Conservation (phyloP, 2,888 invertebrate species). For the Cinara cedri region DNA sequence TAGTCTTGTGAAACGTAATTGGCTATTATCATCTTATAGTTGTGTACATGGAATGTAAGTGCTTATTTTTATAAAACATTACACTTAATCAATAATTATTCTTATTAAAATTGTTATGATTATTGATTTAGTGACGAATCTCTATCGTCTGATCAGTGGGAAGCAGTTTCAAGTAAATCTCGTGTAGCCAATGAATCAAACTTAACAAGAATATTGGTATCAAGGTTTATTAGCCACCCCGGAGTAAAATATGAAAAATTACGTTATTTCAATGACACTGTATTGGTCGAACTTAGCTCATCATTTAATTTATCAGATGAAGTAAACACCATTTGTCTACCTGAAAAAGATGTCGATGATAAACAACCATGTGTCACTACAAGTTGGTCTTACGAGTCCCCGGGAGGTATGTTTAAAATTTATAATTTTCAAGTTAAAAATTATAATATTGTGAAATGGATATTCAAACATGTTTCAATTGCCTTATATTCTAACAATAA, state of each 20-base stretch:
- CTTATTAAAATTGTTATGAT: neutral
- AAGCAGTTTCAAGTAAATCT: conserved; percentile 57
- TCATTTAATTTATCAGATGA: conserved; percentile 66
- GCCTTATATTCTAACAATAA: too few species aligned
- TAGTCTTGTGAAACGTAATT: conserved; percentile 65
- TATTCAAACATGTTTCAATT: too few species aligned
- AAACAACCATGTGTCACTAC: conserved; percentile 68
- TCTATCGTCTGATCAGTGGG: conserved; percentile 60
- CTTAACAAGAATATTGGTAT: conserved; percentile 62
- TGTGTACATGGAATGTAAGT: conserved; percentile 62
- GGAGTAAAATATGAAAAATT: conserved; percentile 69
- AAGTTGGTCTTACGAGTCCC: conserved; percentile 68
- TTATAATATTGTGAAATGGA: neutral
- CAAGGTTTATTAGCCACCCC: conserved; percentile 67
- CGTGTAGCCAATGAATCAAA: conserved; percentile 59
- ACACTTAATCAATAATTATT: neutral
- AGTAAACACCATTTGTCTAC: conserved; percentile 69
- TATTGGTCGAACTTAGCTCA: conserved; percentile 66
- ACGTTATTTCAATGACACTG: conserved; percentile 68
- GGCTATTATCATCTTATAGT: conserved; percentile 66
- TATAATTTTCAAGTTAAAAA: neutral
- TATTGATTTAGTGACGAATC: conserved; percentile 59
- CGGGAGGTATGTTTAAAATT: conserved; percentile 63
- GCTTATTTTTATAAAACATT: neutral
- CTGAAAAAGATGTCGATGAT: conserved; percentile 64